These are phyloP conservation scores for Amazona vittata DNA, from an alignment of 2,113 vertebrate genomes.

Conservation along the genomic window DNA sequence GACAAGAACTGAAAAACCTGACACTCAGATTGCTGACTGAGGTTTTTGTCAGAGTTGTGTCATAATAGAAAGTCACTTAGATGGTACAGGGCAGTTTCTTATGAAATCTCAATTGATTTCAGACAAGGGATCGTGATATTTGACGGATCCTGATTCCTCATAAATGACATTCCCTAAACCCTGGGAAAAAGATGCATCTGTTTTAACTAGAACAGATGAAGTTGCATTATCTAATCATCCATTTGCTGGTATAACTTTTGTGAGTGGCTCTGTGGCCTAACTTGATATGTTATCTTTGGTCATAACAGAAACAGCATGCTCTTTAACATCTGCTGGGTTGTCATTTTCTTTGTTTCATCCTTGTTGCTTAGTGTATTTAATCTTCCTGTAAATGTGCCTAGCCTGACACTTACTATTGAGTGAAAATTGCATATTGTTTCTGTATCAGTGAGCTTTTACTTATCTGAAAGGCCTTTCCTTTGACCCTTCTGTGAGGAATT, in stretches of 20 bases:
- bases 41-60: not conserved
- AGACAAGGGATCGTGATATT: not conserved
- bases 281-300: not conserved
- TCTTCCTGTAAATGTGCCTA: not conserved
- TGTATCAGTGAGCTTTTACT: conserved; percentile 14
- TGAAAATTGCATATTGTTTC: not conserved
- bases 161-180: not conserved
- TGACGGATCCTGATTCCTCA: not conserved
- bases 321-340: not conserved
- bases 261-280: not conserved
- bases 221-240: not conserved
- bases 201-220: not conserved
- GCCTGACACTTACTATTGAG: not conserved
- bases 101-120: not conserved
- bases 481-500: not conserved
- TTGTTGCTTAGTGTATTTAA: not conserved
- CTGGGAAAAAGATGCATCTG: not conserved
- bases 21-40: accelerated
- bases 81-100: not conserved
- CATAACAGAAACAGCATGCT: not conserved
- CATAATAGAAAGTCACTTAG: not conserved
- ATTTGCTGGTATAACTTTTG: not conserved
- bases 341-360: not conserved
- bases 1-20: not conserved
- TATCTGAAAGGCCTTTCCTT: not conserved